phyloP scores from a whole-genome alignment of 1,140 invertebrate genomes.

The Cryptotermes secundus region DNA sequence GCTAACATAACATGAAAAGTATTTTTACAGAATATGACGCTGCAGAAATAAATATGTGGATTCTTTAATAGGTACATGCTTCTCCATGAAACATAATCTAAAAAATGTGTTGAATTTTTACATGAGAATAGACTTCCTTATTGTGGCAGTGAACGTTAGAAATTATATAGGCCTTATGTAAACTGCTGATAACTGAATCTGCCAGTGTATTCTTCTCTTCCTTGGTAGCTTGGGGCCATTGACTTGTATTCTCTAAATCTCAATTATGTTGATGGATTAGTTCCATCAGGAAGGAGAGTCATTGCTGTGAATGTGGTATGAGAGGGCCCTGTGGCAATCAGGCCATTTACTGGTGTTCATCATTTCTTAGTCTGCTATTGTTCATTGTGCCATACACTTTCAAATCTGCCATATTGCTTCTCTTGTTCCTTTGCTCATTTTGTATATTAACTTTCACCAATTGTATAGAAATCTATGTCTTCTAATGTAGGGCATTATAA shows the following conservation, averaged over 20 bases:
- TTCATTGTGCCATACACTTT: background rate
- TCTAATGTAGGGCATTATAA: background rate
- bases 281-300: background rate
- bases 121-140: too few species aligned
- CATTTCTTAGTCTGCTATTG: background rate
- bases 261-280: slow-evolving; percentile 4
- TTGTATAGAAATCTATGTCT: background rate
- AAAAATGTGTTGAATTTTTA: too few species aligned
- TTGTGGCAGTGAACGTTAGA: background rate
- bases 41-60: too few species aligned
- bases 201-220: background rate
- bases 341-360: background rate
- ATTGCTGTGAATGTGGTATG: slow-evolving; percentile 2
- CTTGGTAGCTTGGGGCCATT: background rate
- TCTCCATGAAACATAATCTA: too few species aligned
- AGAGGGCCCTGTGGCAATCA: background rate
- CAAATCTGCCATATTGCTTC: slow-evolving; percentile 4
- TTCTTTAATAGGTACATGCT: too few species aligned
- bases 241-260: background rate
- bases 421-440: background rate
- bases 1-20: too few species aligned
- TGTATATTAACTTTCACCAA: background rate
- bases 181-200: background rate
- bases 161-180: background rate
- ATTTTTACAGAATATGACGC: too few species aligned